Base-by-base conservation (phyloP, 2,888 invertebrate species). In the Endomychus coccineus region DNA sequence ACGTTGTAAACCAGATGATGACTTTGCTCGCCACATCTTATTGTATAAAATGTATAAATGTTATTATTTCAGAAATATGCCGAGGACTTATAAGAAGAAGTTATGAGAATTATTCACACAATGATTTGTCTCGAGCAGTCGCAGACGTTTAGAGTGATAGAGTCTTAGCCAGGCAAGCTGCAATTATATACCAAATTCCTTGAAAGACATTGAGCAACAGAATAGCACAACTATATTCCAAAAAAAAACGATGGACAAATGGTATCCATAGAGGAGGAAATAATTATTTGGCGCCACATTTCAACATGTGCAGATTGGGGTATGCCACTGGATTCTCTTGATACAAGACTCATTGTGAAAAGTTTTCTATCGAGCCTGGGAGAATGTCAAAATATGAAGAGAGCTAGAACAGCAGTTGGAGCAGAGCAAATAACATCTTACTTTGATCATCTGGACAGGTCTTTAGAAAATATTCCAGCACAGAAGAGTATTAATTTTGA, bases 271-370 rank as follows among this genome's bases (percentile, higher is more conserved):
- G 11, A 12, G 13, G 34, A 34, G 11, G 34, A 34, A 19, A 34
- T 17, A 16, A 15, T 16, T 14, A 25, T 34, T 16, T 16, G 24
- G 13, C 25, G 17, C 24, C 27, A 34, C 17, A 34, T 34, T 23
- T 34, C 17, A 17, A 27, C 17, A 13, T 25, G 27, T 27, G 34
- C 34, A 10, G 34, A 34, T 27, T 34, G 34, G 34, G 34, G 34
- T 24, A 27, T 24, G 25, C 34, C 34, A 16, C 27, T 25, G 11
- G 34, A 34, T 27, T 34, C 34, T 13, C 17, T 27, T 16, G 34
- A 34, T 17, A 27, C 27, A 34, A 34, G 17, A 15, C 11, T 17
- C 11, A 34, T 34, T 27, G 34, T 34, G 16, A 34, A 34, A 14
- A 16, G 16, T 17, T 34, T 17, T 23, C 24, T 34, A n/a, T 15